Percentiles rank a stretch among this genome's conserved stretches.
These are phyloP conservation scores for Sylvilagus floridanus DNA, from an alignment of 2,797 vertebrate genomes.

Conservation along the genomic window DNA sequence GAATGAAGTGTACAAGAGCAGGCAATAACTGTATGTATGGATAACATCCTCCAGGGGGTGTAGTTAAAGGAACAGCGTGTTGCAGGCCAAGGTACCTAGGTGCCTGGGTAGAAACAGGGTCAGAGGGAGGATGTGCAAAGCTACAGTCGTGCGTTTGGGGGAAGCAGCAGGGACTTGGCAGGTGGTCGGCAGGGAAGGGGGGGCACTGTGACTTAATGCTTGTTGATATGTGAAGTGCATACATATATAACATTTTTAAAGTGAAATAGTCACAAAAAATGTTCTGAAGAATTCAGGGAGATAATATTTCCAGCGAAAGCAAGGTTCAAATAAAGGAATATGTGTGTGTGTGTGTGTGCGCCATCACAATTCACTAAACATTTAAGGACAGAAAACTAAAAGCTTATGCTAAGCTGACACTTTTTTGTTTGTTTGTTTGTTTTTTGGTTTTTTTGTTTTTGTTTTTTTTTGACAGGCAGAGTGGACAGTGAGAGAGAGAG, in stretches of 20 bases:
- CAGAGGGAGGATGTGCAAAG: neutral
- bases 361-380: neutral
- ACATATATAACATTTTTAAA: neutral
- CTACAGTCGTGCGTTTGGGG: neutral
- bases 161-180: neutral
- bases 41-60: neutral
- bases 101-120: neutral
- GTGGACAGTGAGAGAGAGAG: no score
- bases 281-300: neutral
- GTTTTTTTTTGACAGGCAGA: no score
- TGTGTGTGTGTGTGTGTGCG: neutral
- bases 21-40: no score
- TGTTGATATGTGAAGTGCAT: neutral
- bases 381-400: neutral
- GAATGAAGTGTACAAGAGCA: accelerated
- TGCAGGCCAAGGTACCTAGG: neutral
- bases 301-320: neutral
- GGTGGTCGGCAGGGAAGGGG: neutral
- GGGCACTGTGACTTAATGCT: neutral
- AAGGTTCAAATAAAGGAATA: neutral
- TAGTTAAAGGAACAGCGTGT: neutral
- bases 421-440: no score
- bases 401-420: neutral
- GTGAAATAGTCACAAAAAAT: neutral
- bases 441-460: no score